Percentiles rank a stretch among this genome's conserved stretches.
phyloP scores from a whole-genome alignment of 2,797 vertebrate genomes.

The Crocidura indochinensis region DNA sequence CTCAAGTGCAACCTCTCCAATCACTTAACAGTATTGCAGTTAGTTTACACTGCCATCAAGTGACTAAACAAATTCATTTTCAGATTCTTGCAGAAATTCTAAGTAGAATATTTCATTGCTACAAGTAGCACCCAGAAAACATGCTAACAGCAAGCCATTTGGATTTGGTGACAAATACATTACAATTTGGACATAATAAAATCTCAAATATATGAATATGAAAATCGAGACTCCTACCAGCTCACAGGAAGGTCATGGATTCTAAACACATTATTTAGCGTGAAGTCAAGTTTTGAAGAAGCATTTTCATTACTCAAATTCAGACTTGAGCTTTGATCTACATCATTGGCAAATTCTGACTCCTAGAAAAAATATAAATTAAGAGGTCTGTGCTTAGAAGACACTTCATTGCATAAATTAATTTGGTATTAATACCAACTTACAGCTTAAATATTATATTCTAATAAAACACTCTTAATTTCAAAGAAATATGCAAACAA shows the following conservation, averaged over 20 bases:
- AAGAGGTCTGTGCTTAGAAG: slow-evolving; percentile 37
- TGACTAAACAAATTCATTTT: slow-evolving; percentile 67
- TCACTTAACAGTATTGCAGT: not conserved
- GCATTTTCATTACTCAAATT: slow-evolving; percentile 65
- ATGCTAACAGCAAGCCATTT: slow-evolving; percentile 61
- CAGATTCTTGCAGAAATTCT: slow-evolving; percentile 4
- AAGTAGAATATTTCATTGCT: not conserved
- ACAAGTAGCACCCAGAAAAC: slow-evolving; percentile 28
- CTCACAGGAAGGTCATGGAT: slow-evolving; percentile 87
- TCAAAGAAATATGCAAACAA: slow-evolving; percentile 48
- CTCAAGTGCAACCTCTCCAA: slow-evolving; percentile 7
- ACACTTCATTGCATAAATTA: not conserved
- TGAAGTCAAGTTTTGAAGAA: slow-evolving; percentile 81
- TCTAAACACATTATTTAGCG: slow-evolving; percentile 83
- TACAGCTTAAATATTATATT: slow-evolving; percentile 33
- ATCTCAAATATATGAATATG: slow-evolving; percentile 67
- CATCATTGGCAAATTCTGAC: slow-evolving; percentile 85
- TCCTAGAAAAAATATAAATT: slow-evolving; percentile 82
- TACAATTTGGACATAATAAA: not conserved
- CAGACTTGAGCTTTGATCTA: slow-evolving; percentile 70
- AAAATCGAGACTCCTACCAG: slow-evolving; percentile 86
- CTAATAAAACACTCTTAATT: not conserved
- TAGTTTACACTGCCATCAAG: slow-evolving; percentile 67
- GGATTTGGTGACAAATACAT: slow-evolving; percentile 48
- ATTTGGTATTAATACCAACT: not conserved